Percentiles rank a stretch among this genome's conserved stretches.
These are phyloP conservation scores for Rostratula benghalensis DNA, from an alignment of 2,113 vertebrate genomes.

Conservation along the genomic window DNA sequence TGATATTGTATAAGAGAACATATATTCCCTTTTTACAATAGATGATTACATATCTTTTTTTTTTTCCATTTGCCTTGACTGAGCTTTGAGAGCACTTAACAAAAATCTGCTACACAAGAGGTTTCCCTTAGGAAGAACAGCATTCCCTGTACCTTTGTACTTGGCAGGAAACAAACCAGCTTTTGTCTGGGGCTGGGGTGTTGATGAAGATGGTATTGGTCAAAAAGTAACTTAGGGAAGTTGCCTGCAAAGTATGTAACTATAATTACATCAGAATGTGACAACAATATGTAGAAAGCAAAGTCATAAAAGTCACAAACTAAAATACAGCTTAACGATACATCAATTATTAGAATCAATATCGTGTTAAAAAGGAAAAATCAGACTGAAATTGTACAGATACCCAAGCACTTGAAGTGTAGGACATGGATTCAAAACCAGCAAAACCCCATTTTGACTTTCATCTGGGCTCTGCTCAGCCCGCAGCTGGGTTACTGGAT, in stretches of 20 bases:
- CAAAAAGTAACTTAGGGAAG: not conserved
- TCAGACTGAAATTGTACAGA: not conserved
- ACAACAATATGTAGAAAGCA: not conserved
- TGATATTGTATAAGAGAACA: not conserved
- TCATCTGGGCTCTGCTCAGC: not conserved
- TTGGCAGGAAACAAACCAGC: not conserved
- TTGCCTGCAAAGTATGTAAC: not conserved
- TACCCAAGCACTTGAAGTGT: fast-evolving
- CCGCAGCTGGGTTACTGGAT: not conserved
- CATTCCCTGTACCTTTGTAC: not conserved
- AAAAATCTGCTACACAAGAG: not conserved
- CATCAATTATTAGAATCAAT: not conserved
- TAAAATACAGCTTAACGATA: not conserved
- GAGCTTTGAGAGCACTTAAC: not conserved
- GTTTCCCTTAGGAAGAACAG: not conserved
- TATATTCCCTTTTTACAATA: not conserved
- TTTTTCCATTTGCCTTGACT: not conserved
- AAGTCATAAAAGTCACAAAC: not conserved
- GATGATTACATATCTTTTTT: not conserved
- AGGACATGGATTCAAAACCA: not conserved
- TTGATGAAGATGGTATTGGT: not conserved
- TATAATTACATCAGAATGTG: not conserved
- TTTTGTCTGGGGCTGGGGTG: not conserved
- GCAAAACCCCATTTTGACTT: fast-evolving
- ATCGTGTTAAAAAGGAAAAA: not conserved